Evolutionary conservation across 1,140 invertebrate genomes (phyloP).

Genomic region (Drosophila miranda): DNA sequence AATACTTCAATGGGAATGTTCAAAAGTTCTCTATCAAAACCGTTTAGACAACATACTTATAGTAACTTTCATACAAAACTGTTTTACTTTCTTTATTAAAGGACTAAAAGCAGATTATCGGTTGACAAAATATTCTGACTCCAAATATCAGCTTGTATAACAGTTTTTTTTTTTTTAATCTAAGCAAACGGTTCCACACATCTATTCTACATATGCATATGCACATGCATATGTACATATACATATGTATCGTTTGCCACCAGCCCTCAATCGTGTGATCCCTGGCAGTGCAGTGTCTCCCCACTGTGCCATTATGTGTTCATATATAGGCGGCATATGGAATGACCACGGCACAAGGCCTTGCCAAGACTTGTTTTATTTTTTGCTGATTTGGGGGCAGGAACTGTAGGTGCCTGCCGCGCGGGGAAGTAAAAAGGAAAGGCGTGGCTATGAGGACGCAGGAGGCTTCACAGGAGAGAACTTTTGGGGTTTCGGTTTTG

Average conservation of each 20-base stretch:
- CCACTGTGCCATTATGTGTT: conserved; percentile 49
- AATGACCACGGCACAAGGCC: conserved; percentile 47
- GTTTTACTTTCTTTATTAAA: not conserved
- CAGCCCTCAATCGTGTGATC: not conserved
- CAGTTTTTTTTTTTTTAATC: not conserved
- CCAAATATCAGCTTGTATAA: conserved; percentile 9
- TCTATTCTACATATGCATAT: no score
- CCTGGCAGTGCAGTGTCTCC: conserved; percentile 1
- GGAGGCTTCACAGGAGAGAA: conserved; percentile 6
- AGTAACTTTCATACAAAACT: not conserved
- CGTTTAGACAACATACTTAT: no score
- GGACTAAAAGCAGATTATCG: no score
- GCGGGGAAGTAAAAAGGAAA: not conserved
- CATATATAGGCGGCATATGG: conserved; percentile 31
- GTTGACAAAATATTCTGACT: not conserved
- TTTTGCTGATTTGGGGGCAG: conserved; percentile 10
- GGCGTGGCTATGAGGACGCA: no score
- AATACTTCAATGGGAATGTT: no score
- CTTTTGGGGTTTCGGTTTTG: conserved; percentile 74
- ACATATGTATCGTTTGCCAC: not conserved
- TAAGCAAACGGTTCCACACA: not conserved
- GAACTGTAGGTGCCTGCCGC: not conserved
- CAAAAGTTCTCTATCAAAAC: no score
- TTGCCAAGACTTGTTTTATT: conserved; percentile 37
- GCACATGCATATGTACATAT: no score